Evolutionary conservation across 1,140 invertebrate genomes (phyloP).

Genomic region (Fopius arisanus): DNA sequence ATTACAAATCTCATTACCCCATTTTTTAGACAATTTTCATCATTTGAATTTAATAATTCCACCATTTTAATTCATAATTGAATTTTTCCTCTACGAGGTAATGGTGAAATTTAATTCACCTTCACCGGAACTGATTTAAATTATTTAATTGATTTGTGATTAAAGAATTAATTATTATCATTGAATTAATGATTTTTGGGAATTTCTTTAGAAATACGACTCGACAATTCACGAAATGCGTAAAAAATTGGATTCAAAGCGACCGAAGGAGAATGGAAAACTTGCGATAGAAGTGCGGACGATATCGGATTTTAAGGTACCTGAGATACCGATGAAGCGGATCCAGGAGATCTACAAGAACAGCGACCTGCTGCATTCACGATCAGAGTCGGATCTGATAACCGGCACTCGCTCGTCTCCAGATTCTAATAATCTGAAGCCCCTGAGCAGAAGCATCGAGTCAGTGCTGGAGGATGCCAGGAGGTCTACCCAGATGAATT

Average conservation of each 20-base stretch:
- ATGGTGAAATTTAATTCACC: no score
- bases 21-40: background rate
- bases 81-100: no score
- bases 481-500: background rate
- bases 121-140: no score
- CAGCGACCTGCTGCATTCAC: conserved; percentile 54
- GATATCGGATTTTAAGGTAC: conserved; percentile 60
- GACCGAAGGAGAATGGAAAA: conserved; percentile 54
- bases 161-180: background rate
- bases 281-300: conserved; percentile 57
- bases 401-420: background rate
- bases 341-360: conserved; percentile 60
- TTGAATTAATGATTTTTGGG: no score
- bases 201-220: conserved; percentile 55
- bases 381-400: conserved; percentile 56
- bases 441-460: conserved; percentile 29
- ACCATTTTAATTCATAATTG: no score
- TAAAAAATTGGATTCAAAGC: conserved; percentile 56
- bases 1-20: background rate
- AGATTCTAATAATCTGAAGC: background rate
- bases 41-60: no score
- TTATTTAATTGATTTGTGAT: no score
- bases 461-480: conserved; percentile 33
- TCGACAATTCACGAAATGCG: conserved; percentile 61
- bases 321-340: conserved; percentile 58